Base-by-base conservation (phyloP, 2,888 invertebrate genomes). In the Graphium colonna region DNA sequence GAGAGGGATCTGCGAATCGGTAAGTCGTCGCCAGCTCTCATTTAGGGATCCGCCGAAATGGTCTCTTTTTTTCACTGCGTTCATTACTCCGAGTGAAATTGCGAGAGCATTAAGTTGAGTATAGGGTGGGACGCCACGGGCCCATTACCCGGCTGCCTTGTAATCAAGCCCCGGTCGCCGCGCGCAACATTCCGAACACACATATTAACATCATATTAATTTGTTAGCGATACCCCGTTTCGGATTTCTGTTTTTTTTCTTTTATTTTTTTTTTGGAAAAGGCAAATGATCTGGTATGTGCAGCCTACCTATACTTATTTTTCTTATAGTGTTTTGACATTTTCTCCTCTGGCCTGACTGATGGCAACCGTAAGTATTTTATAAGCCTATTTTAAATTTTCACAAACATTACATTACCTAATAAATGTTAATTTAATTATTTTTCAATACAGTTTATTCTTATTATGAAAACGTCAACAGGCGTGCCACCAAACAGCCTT, bases 41-140 rank as follows among this genome's bases (percentile, higher is more conserved):
- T 80, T 80, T 77, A 73, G 71, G 75, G 67, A 69, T 67, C 68
- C 68, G 75, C 76, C 81, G 75, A 82, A 85, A 83, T 78, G 73
- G 73, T 77, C 68, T 3, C 10, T 76, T 82, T 82, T 81, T 84
- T 85, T 86, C 83, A 80, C 81, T 80, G 78, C 78, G 78, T 83
- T 84, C 84, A 82, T 87, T 84, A 85, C 84, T 82, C 82, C 80
- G 79, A 87, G 82, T 81, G 82, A 89, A 89, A 88, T 88, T 88
- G 89, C 87, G 87, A 88, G 88, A 86, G 87, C 84, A 88, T 88
- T 88, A 88, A 82, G 75, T 80, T 88, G 87, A 88, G 80, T 89
- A 85, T 87, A 86, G 87, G 88, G 84, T 88, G 83, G 79, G 80
- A 75, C 78, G 75, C 79, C 78, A 72, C 75, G 77, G 77, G 65